phyloP scores from a whole-genome alignment of 2,797 vertebrate species.

The Sphenodon punctatus region DNA sequence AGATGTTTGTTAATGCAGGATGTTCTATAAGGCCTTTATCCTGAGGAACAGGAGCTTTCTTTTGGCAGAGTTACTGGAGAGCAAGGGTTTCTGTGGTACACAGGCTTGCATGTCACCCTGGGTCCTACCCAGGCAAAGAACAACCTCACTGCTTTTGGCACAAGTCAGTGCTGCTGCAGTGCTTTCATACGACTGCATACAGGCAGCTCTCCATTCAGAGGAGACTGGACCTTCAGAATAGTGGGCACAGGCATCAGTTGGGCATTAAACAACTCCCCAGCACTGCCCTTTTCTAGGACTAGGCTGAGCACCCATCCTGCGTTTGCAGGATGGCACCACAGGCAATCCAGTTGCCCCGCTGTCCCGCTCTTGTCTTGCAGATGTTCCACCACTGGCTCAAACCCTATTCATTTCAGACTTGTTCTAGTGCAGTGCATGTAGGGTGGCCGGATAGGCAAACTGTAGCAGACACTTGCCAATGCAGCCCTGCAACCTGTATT shows the following conservation, averaged over 20 bases:
- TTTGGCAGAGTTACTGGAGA: conserved; percentile 67
- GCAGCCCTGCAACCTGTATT: too few relatives aligned
- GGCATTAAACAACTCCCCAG: background rate
- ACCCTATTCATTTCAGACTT: too few relatives aligned
- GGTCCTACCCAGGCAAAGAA: conserved; percentile 36
- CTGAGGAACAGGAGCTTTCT: conserved; percentile 72
- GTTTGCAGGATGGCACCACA: too few relatives aligned
- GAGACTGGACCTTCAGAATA: conserved; percentile 1
- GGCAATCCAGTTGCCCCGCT: too few relatives aligned
- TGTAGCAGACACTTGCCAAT: too few relatives aligned
- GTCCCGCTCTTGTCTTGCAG: too few relatives aligned
- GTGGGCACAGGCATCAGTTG: background rate
- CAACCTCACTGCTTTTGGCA: conserved; percentile 42
- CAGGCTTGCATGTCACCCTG: conserved; percentile 66
- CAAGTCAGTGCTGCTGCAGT: background rate
- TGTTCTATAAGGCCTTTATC: conserved; percentile 76
- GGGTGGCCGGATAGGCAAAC: too few relatives aligned
- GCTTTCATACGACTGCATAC: conserved; percentile 15
- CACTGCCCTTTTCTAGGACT: background rate
- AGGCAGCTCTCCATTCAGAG: conserved; percentile 2
- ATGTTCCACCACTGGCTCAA: too few relatives aligned
- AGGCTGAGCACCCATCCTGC: too few relatives aligned
- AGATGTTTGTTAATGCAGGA: conserved; percentile 79
- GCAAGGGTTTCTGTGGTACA: conserved; percentile 53
- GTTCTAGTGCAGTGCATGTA: too few relatives aligned